phyloP scores from a whole-genome alignment of 2,797 vertebrate species.

The Phylloscopus collybita region DNA sequence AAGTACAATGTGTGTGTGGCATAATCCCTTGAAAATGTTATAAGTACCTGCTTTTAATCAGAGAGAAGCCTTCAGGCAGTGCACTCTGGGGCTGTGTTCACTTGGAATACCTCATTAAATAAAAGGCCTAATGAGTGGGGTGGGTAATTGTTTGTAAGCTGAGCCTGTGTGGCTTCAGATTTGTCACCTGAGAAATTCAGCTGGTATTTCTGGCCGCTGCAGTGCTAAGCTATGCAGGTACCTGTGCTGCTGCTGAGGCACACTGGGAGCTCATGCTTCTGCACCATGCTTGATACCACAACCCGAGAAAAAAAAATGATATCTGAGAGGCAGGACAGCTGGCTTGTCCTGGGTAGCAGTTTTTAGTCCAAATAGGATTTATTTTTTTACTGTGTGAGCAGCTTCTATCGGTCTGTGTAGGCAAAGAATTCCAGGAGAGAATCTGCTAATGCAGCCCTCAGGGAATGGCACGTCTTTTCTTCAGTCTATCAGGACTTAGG shows the following conservation, averaged over 20 bases:
- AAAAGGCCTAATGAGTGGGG: background rate
- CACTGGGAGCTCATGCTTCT: background rate
- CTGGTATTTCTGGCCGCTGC: background rate
- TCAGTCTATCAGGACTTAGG: background rate
- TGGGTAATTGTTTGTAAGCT: background rate
- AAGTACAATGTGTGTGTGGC: background rate
- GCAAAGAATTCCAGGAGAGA: background rate
- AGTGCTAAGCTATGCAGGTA: background rate
- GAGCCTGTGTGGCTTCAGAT: background rate
- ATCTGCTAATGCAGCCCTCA: background rate
- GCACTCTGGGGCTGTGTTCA: background rate
- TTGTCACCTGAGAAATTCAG: background rate
- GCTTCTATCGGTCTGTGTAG: background rate
- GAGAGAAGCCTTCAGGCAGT: background rate
- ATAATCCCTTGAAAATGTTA: slow-evolving; percentile 15
- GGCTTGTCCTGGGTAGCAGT: background rate
- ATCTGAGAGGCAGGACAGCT: background rate
- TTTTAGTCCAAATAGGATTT: background rate
- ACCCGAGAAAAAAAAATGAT: background rate
- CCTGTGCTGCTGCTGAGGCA: background rate
- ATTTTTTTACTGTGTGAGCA: background rate
- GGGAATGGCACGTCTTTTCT: background rate
- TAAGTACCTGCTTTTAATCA: background rate
- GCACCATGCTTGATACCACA: background rate
- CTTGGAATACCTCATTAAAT: background rate